These are phyloP conservation scores for Guaruba guarouba DNA, from an alignment of 2,113 vertebrate species.

Conservation along the genomic window DNA sequence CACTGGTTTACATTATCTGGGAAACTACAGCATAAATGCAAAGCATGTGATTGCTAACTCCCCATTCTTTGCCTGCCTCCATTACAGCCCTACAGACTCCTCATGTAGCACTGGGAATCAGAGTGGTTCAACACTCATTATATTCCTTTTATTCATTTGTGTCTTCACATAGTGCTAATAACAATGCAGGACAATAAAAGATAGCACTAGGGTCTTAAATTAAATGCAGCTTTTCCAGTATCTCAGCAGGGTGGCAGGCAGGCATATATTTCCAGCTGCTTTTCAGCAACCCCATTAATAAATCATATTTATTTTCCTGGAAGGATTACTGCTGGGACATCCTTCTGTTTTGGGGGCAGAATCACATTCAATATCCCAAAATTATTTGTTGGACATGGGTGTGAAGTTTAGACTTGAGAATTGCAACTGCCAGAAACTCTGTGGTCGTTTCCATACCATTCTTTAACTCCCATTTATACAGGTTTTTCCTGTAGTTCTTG, in stretches of 20 bases:
- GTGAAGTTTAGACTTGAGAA: conserved; percentile 23
- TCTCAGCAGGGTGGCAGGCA: conserved; percentile 60
- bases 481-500: neutral
- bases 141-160: conserved; percentile 42
- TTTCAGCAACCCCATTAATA: conserved; percentile 57
- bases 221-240: conserved; percentile 43
- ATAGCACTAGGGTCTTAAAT: conserved; percentile 44
- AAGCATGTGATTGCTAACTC: neutral
- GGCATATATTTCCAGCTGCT: conserved; percentile 55
- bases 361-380: conserved; percentile 21
- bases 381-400: conserved; percentile 34
- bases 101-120: conserved; percentile 27
- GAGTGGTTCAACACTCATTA: conserved; percentile 48
- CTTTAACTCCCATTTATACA: neutral
- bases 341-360: conserved; percentile 54
- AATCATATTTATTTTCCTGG: conserved; percentile 53
- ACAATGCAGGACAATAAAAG: conserved; percentile 50
- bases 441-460: neutral
- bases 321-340: conserved; percentile 50
- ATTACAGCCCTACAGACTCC: neutral
- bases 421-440: neutral
- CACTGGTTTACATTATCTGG: conserved; percentile 4
- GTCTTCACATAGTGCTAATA: conserved; percentile 50
- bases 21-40: neutral
- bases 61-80: neutral